These are phyloP conservation scores for Crax fasciolata DNA, from an alignment of 2,797 vertebrate genomes.

Conservation along the genomic window DNA sequence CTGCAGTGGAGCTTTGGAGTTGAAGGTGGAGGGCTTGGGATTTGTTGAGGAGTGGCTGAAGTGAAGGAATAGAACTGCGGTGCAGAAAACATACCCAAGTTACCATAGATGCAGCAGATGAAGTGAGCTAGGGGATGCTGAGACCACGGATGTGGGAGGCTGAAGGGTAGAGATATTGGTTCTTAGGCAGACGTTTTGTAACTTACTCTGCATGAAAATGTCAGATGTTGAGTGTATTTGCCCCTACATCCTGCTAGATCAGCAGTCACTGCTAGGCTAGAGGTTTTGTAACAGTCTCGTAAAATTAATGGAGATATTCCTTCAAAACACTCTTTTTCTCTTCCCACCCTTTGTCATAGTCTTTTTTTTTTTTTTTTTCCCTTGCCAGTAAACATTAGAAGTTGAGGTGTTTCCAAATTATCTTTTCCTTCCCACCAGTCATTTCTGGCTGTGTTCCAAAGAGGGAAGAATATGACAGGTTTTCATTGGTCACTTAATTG, in stretches of 20 bases:
- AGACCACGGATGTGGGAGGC: not conserved
- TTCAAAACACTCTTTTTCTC: not conserved
- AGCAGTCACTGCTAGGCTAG: not conserved
- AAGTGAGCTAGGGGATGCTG: not conserved
- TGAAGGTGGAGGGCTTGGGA: not conserved
- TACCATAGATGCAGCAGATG: not conserved
- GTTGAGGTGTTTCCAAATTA: not conserved
- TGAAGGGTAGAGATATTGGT: not conserved
- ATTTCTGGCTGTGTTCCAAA: not conserved
- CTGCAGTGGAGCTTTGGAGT: not conserved
- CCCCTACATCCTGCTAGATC: not conserved
- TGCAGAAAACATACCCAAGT: not conserved
- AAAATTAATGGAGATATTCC: not conserved
- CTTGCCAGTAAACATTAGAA: not conserved
- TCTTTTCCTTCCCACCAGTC: not conserved
- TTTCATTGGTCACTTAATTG: slow-evolving; percentile 48
- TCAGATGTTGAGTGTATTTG: not conserved
- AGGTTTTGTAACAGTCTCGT: not conserved
- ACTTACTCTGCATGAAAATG: not conserved
- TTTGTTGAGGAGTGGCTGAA: not conserved
- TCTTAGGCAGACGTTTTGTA: not conserved
- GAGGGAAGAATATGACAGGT: not conserved
- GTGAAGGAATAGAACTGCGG: not conserved
- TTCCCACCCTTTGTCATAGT: not conserved
- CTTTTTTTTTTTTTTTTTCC: not conserved